Base-by-base conservation (phyloP, 2,797 vertebrate genomes). In the Florisuga fusca region DNA sequence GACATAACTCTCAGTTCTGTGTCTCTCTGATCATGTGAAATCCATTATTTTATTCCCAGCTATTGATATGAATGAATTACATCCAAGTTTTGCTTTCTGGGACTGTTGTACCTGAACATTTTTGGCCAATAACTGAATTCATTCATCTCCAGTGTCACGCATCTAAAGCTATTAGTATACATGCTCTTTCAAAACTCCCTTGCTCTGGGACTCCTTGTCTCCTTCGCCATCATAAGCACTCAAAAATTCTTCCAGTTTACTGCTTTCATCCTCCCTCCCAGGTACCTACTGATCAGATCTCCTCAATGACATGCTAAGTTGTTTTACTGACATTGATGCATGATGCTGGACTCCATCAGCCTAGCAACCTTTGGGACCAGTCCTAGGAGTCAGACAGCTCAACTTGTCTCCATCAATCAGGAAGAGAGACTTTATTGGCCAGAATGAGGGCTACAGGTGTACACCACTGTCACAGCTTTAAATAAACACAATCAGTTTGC, bases 401-500 rank as follows among this genome's bases (percentile, higher is more conserved):
- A 76, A 91, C 91, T 95, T 96, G 96, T 97, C 94, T 95, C 90
- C 94, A 97, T 91, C 96, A 94, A 97, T 98, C 95, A 91, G 68
- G 58, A 61, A 95, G 75, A 45, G 92, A 95, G 96, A 95, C 72
- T 61, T 94, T 95, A 96, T 90, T 96, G 91, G 92, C 85, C 89
- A 78, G 89, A 95, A 88, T 77, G 76, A 83, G 83, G 69, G 58
- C 81, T 97, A 84, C 94, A 96, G 89, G 91, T 96, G 94, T 63
- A 67, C 43, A 5, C 64, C 97, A 96, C 87, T 94, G 93, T 95
- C 95, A 91, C 66, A 74, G 84, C 95, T 97, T 95, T 96, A 97
- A 98, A 97, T 97, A 96, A 98, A 97, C 94, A 94, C 78, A 4
- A 97, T 97, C 97, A 82, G 83, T 97, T 97, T 97, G 96, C 89